Conservation (phyloP, 2,797 vertebrate genomes). For the Emydoidea blandingii region DNA sequence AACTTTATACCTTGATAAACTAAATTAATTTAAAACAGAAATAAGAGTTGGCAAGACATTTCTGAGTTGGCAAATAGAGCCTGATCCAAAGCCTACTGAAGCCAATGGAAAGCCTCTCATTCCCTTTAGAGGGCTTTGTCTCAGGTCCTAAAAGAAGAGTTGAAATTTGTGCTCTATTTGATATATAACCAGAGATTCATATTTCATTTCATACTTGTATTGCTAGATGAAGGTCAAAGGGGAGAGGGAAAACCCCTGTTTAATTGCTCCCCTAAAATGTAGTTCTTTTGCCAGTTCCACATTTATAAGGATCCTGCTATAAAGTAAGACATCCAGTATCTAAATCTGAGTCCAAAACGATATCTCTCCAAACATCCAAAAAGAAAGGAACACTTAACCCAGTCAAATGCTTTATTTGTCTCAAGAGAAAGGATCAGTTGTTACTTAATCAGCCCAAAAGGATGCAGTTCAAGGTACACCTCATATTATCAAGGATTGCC, state of each 20-base stretch:
- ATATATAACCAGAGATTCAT: neutral
- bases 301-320: constrained; percentile 21
- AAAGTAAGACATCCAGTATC: constrained; percentile 1
- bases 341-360: neutral
- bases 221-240: constrained; percentile 45
- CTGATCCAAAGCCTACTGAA: neutral
- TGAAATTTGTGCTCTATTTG: neutral
- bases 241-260: neutral
- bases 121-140: neutral
- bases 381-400: constrained; percentile 5
- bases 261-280: neutral
- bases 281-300: constrained; percentile 24
- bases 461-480: neutral
- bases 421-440: neutral
- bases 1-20: neutral
- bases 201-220: neutral
- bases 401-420: neutral
- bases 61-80: neutral
- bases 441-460: neutral
- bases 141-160: neutral
- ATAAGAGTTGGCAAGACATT: neutral
- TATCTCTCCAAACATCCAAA: constrained; percentile 13
- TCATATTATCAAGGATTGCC: neutral
- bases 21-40: neutral
- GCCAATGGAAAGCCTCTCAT: neutral